Percentiles rank a stretch among this genome's conserved stretches.
These are phyloP conservation scores for Raja brachyura DNA, from an alignment of 2,113 vertebrate species.

Conservation along the genomic window DNA sequence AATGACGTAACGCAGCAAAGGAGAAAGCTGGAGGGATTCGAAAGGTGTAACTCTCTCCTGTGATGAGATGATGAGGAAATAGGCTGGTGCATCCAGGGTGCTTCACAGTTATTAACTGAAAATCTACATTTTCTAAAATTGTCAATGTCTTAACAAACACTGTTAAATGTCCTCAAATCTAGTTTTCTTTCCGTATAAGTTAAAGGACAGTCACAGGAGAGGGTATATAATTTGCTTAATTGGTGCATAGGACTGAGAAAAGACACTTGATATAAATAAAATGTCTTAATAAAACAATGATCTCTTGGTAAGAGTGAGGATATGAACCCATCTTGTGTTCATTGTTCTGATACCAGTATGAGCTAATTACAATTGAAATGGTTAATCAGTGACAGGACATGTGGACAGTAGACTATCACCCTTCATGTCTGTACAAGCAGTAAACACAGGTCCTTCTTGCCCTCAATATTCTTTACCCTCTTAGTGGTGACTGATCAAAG, in stretches of 20 bases:
- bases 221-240: neutral
- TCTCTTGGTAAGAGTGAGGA: neutral
- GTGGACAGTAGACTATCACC: neutral
- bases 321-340: neutral
- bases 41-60: neutral
- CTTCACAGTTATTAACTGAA: too few relatives aligned
- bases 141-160: neutral
- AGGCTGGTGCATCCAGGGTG: neutral
- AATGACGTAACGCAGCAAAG: too few relatives aligned
- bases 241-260: neutral
- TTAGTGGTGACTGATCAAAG: neutral
- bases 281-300: neutral
- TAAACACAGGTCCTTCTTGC: neutral
- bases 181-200: neutral
- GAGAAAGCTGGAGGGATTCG: neutral
- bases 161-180: neutral
- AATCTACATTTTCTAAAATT: neutral
- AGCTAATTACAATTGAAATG: neutral
- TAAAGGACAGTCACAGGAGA: neutral
- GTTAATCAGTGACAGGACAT: neutral
- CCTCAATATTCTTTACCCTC: neutral
- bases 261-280: conserved; percentile 3
- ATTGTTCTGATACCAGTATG: neutral
- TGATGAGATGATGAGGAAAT: neutral
- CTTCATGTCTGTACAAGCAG: neutral